Base-by-base conservation (phyloP, 2,888 invertebrate genomes). In the Tricholauxania praeusta region DNA sequence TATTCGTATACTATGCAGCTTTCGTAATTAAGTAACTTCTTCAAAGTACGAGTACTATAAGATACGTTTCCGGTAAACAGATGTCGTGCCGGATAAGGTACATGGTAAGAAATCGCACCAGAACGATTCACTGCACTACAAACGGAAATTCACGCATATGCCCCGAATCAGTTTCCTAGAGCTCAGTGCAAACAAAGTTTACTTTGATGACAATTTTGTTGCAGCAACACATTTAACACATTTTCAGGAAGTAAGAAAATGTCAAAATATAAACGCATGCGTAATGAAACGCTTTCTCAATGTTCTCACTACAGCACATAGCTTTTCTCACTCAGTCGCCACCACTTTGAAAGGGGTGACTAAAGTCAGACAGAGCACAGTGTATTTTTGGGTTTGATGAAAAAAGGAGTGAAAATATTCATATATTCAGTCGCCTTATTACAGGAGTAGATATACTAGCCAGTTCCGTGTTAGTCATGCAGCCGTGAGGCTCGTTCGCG, bases 401-500 rank as follows among this genome's bases (percentile, higher is more conserved):
- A 15, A 17, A 39, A 28, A 19, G 28, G 14, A 14, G 49, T 22
- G 12, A 51, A 51, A 19, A 19, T 28, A 17, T 51, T 0, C 14
- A 47, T 62, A 47, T 32, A 62, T 51, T 22, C 49, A 22, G 19
- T 10, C 28, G 51, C 49, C 15, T 48, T 39, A 10, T 39, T 39
- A 39, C 39, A 22, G 49, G 32, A 14, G 57, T 1, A 57, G 57
- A 57, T 22, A n/a, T 32, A n/a, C 59, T 68, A 59, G 68, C 28
- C 68, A 68, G 68, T 68, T 68, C 28, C 49, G 47, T 59, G 59
- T 57, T n/a, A 22, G 59, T 57, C 68, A 68, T 68, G 57, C 49
- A 49, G 68, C 12, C 48, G 51, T 17, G 47, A 67, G 55, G 57
- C 67, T 48, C 55, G 67, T 55, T 65, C 39, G 66, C 66, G 53